Evolutionary conservation across 2,888 invertebrate species (phyloP), one percentile per base, ranked within the genome.

Genomic region (Lasius platythorax): DNA sequence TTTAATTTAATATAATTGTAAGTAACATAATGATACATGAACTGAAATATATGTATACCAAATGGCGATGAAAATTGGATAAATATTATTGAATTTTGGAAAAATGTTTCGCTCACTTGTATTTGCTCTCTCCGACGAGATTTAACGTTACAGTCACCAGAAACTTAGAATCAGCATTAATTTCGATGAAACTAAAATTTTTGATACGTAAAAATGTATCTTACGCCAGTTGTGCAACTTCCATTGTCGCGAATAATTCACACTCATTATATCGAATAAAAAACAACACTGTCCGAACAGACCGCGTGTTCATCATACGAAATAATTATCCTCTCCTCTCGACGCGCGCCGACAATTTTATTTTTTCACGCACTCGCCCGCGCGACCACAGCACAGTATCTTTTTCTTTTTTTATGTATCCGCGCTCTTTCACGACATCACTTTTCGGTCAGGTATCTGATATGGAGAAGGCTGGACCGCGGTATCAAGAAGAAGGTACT

Each of bases 401-500:
- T 63, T 68, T 58, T 50, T 28, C 58, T 72, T 11, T 23, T 12
- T 12, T 12, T n/a, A 23, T 11, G 18, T 18, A 23, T 68, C 33
- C 33, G 33, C 43, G 58, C 23, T 23, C 23, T 46, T 46, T 66
- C 66, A 23, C 75, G 23, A 23, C 56, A 43, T 61, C 53, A 53
- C 68, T 67, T 43, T 28, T 18, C 58, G 37, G 33, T 33, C 61
- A 61, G 73, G 72, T 72, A 4, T 33, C 92, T 87, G 88, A 75
- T 87, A 82, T 61, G 82, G 87, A 86, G 86, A 87, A 86, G 87
- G 87, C 91, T 91, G 92, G 91, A 92, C 90, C 91, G 61, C 90
- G 92, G 86, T 89, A 89, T 85, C 87, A 92, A 91, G 92, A 92
- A 92, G 92, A 92, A 91, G 92, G 91, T 89, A 93, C 92, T 88